Conservation (phyloP, 2,888 invertebrate species). For the Tipula lateralis region DNA sequence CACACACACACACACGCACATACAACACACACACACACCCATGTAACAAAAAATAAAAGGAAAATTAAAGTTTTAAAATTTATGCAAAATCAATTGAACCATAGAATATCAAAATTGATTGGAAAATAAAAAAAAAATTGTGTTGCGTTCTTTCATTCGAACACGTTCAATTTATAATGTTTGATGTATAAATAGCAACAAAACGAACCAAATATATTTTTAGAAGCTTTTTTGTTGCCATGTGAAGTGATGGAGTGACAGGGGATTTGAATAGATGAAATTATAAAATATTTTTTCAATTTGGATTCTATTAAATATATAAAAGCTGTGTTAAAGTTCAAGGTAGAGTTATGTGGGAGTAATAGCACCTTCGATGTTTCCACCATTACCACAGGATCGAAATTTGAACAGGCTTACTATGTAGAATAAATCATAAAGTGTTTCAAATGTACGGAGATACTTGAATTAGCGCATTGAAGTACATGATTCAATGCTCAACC, state of each 20-base stretch:
- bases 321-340: too few species aligned
- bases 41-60: background rate
- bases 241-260: background rate
- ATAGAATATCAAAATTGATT: background rate
- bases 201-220: background rate
- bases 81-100: constrained; percentile 19
- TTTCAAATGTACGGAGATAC: too few species aligned
- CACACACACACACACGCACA: background rate
- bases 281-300: background rate
- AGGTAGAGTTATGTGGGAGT: too few species aligned
- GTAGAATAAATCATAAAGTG: too few species aligned
- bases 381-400: too few species aligned
- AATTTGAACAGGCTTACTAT: too few species aligned
- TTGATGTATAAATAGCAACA: background rate
- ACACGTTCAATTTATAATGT: background rate
- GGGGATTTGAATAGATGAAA: background rate
- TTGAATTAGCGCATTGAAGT: too few species aligned
- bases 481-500: too few species aligned
- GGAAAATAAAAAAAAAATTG: background rate
- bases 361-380: too few species aligned
- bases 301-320: too few species aligned
- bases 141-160: background rate
- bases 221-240: background rate
- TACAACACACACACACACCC: background rate
- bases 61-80: background rate